Evolutionary conservation across 2,113 vertebrate species (phyloP).

Genomic region (Mungos mungo): DNA sequence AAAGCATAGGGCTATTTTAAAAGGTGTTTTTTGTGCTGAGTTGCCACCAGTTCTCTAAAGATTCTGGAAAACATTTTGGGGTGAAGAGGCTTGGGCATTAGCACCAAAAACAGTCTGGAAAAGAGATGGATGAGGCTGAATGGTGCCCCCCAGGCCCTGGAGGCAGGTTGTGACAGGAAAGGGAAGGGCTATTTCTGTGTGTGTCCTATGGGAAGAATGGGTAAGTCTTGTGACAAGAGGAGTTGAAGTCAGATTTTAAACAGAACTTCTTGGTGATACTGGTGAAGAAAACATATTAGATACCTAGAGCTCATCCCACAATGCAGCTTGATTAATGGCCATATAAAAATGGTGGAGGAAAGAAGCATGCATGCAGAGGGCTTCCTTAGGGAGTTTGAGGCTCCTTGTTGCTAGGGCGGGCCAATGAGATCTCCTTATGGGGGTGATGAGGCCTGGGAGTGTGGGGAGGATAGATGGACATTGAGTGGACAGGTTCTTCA

Average conservation of each 20-base stretch:
- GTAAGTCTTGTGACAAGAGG: background rate
- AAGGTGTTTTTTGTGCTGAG: background rate
- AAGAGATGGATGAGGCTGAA: background rate
- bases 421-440: background rate
- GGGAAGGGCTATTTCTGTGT: background rate
- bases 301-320: background rate
- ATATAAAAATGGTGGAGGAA: background rate
- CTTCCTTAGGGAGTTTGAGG: background rate
- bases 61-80: background rate
- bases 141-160: background rate
- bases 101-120: background rate
- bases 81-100: background rate
- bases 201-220: background rate
- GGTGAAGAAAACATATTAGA: background rate
- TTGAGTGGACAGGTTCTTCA: background rate
- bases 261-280: background rate
- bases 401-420: background rate
- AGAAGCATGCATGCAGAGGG: background rate
- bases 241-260: background rate
- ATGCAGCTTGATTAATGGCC: background rate
- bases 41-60: background rate
- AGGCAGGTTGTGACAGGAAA: background rate
- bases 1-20: background rate
- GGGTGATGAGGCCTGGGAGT: fast-evolving
- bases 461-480: background rate